phyloP scores from a whole-genome alignment of 1,140 invertebrate species.

The Achatina immaculata region DNA sequence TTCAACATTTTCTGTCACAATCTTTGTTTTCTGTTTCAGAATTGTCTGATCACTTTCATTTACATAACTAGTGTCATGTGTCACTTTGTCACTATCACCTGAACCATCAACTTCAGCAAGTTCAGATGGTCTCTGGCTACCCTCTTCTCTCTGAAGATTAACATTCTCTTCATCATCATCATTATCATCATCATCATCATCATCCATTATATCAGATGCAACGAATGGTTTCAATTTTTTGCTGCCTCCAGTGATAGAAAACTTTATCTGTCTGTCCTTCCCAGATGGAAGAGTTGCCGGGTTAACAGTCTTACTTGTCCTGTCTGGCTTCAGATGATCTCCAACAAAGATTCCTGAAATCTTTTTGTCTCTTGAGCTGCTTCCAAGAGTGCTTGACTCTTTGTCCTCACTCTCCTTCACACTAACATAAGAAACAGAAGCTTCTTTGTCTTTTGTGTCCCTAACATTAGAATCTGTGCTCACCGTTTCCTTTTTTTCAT shows the following conservation, averaged over 20 bases:
- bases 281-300: neutral
- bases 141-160: neutral
- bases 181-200: constrained; percentile 9
- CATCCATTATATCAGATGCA: neutral
- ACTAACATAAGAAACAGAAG: too few relatives aligned
- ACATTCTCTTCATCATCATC: neutral
- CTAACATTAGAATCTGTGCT: neutral
- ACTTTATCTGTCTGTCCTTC: constrained; percentile 34
- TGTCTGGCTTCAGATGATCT: neutral
- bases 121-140: too few relatives aligned
- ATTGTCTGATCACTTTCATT: neutral
- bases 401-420: too few relatives aligned
- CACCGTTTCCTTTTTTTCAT: neutral
- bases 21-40: neutral
- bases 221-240: constrained; percentile 20
- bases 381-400: too few relatives aligned
- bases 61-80: too few relatives aligned
- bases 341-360: too few relatives aligned
- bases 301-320: neutral
- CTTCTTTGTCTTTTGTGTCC: neutral
- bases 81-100: too few relatives aligned
- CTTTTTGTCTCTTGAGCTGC: too few relatives aligned
- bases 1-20: neutral
- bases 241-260: constrained; percentile 6
- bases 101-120: neutral